phyloP scores from a whole-genome alignment of 2,797 vertebrate species.

The Diceros bicornis region DNA sequence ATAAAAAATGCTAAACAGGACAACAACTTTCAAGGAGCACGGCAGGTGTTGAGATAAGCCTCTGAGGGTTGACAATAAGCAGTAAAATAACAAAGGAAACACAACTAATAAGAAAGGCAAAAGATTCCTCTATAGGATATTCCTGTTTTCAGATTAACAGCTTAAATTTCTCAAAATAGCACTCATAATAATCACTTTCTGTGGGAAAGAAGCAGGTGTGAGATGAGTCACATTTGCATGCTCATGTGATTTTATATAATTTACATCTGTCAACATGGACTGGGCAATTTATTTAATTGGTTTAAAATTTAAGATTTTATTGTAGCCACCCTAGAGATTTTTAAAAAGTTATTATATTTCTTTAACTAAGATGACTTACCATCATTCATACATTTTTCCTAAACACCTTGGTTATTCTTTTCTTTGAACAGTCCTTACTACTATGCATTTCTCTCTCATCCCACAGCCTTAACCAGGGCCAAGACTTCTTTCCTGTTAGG shows the following conservation, averaged over 20 bases:
- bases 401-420: background rate
- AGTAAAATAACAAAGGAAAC: background rate
- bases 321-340: background rate
- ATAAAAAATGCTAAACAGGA: conserved; percentile 69
- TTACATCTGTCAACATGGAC: background rate
- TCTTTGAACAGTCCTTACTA: background rate
- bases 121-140: background rate
- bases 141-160: conserved; percentile 55
- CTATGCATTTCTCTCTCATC: background rate
- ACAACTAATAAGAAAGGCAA: conserved; percentile 27
- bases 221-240: conserved; percentile 13
- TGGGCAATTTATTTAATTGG: conserved; percentile 40
- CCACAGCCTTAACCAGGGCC: background rate
- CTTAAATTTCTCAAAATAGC: conserved; percentile 57
- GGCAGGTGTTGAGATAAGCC: conserved; percentile 68
- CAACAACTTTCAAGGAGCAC: conserved; percentile 50
- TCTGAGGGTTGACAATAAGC: conserved; percentile 10
- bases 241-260: background rate
- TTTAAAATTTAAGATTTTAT: conserved; percentile 57
- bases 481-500: background rate
- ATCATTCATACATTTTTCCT: background rate
- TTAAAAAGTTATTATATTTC: background rate
- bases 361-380: background rate
- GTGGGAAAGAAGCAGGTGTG: conserved; percentile 9
- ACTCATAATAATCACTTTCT: conserved; percentile 22